Conservation (phyloP, 2,797 vertebrate species). For the Epinephelus malabaricus region DNA sequence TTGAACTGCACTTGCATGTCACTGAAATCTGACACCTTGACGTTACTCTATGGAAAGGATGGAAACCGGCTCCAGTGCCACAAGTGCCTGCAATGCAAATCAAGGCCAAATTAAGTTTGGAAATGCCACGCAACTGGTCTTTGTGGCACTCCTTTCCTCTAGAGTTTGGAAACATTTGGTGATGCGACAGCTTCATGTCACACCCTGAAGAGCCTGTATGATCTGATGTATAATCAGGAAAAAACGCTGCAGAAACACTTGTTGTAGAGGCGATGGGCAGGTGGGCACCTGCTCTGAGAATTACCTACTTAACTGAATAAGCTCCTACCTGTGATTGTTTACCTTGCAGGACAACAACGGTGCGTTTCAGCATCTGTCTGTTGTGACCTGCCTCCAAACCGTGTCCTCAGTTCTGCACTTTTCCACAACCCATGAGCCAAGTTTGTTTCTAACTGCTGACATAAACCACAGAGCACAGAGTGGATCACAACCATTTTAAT, state of each 20-base stretch:
- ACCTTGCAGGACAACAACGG: neutral
- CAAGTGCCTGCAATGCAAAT: neutral
- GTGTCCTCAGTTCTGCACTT: neutral
- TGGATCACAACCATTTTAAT: conserved; percentile 71
- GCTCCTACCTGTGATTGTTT: neutral
- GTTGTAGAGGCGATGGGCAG: neutral
- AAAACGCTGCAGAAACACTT: neutral
- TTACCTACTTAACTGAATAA: neutral
- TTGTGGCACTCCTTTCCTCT: neutral
- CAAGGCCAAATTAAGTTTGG: neutral
- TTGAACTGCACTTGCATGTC: neutral
- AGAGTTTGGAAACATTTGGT: neutral
- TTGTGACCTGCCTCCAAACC: neutral
- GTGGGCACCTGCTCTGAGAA: neutral
- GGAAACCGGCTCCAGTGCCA: neutral
- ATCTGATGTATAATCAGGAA: neutral
- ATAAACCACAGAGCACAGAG: conserved; percentile 79
- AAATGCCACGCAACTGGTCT: neutral
- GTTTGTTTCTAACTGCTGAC: conserved; percentile 69
- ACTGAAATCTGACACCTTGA: neutral
- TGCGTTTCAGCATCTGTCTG: conserved; percentile 2
- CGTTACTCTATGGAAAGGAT: neutral
- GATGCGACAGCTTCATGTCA: neutral
- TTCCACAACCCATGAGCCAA: conserved; percentile 87
- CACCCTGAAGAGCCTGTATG: neutral